Conservation (phyloP, 2,888 invertebrate species). For the Listrodromus nycthemerus region DNA sequence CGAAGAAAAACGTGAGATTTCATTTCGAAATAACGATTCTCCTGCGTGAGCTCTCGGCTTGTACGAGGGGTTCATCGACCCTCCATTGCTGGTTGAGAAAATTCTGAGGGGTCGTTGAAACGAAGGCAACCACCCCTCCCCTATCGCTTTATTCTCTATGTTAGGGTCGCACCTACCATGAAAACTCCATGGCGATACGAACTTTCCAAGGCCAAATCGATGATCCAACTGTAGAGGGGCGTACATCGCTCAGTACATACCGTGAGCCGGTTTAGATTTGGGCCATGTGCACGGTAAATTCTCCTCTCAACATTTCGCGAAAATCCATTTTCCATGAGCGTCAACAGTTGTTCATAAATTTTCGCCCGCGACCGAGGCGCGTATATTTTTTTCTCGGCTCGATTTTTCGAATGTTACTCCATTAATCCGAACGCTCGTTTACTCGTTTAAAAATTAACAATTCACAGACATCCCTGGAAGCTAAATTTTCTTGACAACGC, state of each 20-base stretch:
- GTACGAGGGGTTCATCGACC: conserved; percentile 70
- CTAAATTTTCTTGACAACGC: too few species aligned
- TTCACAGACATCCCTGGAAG: too few species aligned
- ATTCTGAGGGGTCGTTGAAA: conserved; percentile 69
- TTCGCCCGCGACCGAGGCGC: too few species aligned
- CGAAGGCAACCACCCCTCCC: conserved; percentile 63
- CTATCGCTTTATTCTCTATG: conserved; percentile 53
- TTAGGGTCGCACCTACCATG: conserved; percentile 67
- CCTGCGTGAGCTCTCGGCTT: conserved; percentile 54
- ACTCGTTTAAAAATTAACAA: too few species aligned
- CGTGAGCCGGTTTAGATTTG: background rate
- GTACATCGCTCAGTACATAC: background rate
- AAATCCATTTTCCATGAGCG: background rate
- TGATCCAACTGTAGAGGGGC: background rate
- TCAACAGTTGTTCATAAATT: background rate
- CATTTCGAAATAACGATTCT: conserved; percentile 64
- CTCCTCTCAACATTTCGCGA: background rate
- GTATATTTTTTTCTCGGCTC: too few species aligned
- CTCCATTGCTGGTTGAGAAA: conserved; percentile 69
- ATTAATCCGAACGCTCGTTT: too few species aligned
- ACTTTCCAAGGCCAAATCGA: conserved; percentile 62
- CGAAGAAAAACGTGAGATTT: conserved; percentile 52
- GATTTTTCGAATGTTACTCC: too few species aligned
- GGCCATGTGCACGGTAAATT: background rate
- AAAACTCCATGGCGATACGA: conserved; percentile 66